Base-by-base conservation (phyloP, 1,140 invertebrate species). In the Listronotus oregonensis region DNA sequence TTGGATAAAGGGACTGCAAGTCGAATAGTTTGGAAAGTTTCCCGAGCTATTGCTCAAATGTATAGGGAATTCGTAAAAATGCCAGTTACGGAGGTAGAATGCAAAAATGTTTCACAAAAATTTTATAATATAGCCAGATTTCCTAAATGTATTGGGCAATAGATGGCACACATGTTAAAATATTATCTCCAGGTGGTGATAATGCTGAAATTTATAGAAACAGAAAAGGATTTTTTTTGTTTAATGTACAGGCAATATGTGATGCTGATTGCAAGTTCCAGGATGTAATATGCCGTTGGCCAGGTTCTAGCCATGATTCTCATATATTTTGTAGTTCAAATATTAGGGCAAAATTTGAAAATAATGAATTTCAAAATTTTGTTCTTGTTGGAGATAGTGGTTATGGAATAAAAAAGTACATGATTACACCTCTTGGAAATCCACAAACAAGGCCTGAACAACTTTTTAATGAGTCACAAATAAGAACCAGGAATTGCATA, bases 281-380 rank as follows among this genome's bases (percentile, higher is more conserved):
- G 17, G 68, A 79, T 58, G 66, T 80, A 44, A 75, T 80, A 9
- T 67, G 71, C n/a, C 67, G 78, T n/a, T 80, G 77, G 75, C 76
- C 77, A 6, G 77, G 76, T 11, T 70, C 66, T 40, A 59, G 63
- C 6, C 78, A 79, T 65, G 79, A 80, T 55, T 52, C 46, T 1
- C 77, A 47, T n/a, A 80, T 79, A 17, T 79, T 80, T 32, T 47
- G 66, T 21, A 71, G 71, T 54, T 68, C 46, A 42, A 37, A 10
- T 64, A 31, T 73, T 31, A 9, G 57, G 8, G 18, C 44, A 9
- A 12, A n/a, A 11, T 60, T 60, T 49, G 42, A 60, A 60, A 11
- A 42, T 12, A 14, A 14, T 12, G 11, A 14, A 42, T 42, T 12
- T 42, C 11, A 14, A 12, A 42, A 42, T 42, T 11, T 14, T 42